Conservation (phyloP, 2,113 vertebrate genomes). For the Felis chaus region DNA sequence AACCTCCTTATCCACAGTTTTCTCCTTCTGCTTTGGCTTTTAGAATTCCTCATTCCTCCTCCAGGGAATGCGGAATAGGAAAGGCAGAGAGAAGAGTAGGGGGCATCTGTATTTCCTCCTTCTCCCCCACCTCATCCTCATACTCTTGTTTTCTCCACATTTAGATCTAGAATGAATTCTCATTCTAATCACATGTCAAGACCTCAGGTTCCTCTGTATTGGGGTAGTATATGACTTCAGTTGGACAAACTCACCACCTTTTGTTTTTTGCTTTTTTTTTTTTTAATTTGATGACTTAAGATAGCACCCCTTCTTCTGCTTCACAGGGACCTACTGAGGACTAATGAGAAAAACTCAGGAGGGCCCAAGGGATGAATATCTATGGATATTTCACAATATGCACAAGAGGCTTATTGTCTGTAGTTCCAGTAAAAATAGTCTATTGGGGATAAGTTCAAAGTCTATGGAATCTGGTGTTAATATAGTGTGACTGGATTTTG, state of each 20-base stretch:
- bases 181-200: neutral
- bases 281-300: conserved; percentile 27
- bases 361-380: neutral
- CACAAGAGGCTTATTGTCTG: conserved; percentile 45
- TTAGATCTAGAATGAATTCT: neutral
- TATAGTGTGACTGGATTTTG: neutral
- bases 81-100: neutral
- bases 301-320: neutral
- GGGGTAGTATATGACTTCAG: neutral
- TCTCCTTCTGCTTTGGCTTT: neutral
- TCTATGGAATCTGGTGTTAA: conserved; percentile 41
- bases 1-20: neutral
- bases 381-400: conserved; percentile 31
- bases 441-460: conserved; percentile 50
- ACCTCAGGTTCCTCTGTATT: neutral
- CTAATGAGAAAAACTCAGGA: conserved; percentile 28
- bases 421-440: conserved; percentile 57
- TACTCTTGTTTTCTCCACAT: neutral
- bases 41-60: neutral
- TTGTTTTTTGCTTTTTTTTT: neutral
- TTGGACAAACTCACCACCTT: neutral
- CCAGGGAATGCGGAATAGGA: neutral
- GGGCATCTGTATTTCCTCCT: neutral
- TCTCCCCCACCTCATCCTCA: neutral
- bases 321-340: conserved; percentile 1